Evolutionary conservation across 2,888 invertebrate species (phyloP), one percentile per base, ranked within the genome.

Genomic region (Unio delphinus): DNA sequence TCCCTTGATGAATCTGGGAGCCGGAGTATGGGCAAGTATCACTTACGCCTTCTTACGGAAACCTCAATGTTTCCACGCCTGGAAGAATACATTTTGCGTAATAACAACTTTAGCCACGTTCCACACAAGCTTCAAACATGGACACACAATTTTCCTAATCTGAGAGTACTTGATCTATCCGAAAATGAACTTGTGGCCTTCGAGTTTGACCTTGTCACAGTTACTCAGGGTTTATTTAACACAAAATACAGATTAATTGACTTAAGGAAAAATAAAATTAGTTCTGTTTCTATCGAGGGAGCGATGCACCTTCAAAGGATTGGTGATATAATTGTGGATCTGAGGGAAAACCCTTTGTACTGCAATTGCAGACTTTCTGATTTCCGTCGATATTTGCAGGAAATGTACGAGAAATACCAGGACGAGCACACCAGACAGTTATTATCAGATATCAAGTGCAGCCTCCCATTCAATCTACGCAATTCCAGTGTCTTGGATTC

Each of bases 81-180:
- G 34, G 77, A 77, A 62, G 71, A 75, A 11, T 77, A 77, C 68
- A 77, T 75, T 57, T 71, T 77, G 73, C 75, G 75, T 7, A 56
- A 61, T 17, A 77, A 77, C 58, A 67, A 69, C n/a, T 30, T 77
- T 15, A 64, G 61, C 30, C 77, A 77, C 61, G 63, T 77, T n/a
- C 77, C 77, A 8, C 59, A 63, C 7, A 64, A 67, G 20, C 67
- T 77, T 45, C 45, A 68, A 28, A 61, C 75, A 55, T 71, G 71
- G 62, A 72, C 73, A 18, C 69, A 69, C 26, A 75, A 75, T 61
- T 77, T 70, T 57, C 77, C 77, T 26, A 34, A 65, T 3, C 60
- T 77, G 20, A 71, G 67, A 54, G 61, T 69, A 55, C 63, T 77
- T 30, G 77, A 77, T 58, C 69, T 77, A 60, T 75, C 77, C 1